Percentiles rank a stretch among this genome's conserved stretches.
phyloP scores from a whole-genome alignment of 2,797 vertebrate species.

The Pangasius djambal region DNA sequence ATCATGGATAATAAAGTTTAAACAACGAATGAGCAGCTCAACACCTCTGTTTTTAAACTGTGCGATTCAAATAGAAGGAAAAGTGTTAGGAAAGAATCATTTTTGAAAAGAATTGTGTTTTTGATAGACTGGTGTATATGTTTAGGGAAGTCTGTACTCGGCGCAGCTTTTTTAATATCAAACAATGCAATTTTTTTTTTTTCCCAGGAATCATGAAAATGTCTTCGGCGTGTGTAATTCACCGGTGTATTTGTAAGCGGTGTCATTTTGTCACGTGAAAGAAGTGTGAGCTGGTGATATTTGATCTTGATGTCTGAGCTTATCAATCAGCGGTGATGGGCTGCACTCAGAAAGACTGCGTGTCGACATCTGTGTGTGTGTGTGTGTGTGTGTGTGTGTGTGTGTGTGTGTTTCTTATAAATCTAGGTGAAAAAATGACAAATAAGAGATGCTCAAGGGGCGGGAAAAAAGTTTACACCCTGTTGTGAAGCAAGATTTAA shows the following conservation, averaged over 20 bases:
- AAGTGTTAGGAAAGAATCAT: too few species aligned
- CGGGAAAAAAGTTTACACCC: not conserved
- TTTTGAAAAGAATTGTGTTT: too few species aligned
- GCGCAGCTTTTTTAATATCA: not conserved
- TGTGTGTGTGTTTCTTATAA: not conserved
- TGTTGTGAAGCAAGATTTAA: not conserved
- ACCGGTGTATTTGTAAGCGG: conserved; percentile 41
- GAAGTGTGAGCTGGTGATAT: conserved; percentile 49
- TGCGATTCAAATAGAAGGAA: too few species aligned
- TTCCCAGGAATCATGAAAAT: conserved; percentile 35
- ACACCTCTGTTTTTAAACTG: too few species aligned
- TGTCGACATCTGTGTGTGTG: conserved; percentile 33
- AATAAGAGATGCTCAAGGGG: not conserved
- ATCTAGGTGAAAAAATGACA: not conserved
- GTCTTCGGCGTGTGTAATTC: conserved; percentile 44
- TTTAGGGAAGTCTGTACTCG: not conserved
- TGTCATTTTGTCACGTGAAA: conserved; percentile 61
- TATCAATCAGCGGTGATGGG: conserved; percentile 54
- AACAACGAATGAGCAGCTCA: not conserved
- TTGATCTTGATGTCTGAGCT: conserved; percentile 50
- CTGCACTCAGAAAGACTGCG: conserved; percentile 45
- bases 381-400: not conserved
- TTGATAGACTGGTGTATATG: not conserved
- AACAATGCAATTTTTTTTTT: not conserved
- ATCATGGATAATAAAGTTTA: not conserved